Percentiles rank a stretch among this genome's conserved stretches.
These are phyloP conservation scores for Porites cylindrica DNA, from an alignment of 92 coral and sea anemone genomes.

Conservation along the genomic window DNA sequence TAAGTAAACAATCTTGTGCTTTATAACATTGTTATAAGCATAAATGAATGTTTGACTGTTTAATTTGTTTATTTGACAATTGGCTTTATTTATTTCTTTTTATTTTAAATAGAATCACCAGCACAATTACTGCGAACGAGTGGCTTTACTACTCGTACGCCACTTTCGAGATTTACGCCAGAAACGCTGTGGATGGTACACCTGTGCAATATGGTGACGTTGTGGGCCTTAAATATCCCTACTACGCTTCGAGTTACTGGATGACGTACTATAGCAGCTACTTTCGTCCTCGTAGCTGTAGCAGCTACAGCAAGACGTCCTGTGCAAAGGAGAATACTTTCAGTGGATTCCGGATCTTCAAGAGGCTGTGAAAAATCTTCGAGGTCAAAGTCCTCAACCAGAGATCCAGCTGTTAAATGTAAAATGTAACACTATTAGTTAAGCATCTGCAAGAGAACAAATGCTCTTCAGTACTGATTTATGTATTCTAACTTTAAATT, in stretches of 20 bases:
- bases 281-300: constrained; percentile 59
- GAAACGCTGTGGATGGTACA: constrained; percentile 65
- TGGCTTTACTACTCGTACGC: constrained; percentile 39
- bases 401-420: neutral
- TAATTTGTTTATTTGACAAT: no score
- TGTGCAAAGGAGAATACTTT: constrained; percentile 43
- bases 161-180: constrained; percentile 75
- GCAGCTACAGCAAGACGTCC: constrained; percentile 8
- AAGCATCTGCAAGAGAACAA: no score
- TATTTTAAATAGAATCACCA: constrained; percentile 29
- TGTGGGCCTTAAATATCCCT: constrained; percentile 70
- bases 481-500: neutral
- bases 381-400: neutral
- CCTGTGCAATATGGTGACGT: constrained; percentile 77
- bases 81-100: neutral
- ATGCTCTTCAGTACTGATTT: neutral
- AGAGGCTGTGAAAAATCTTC: constrained; percentile 45
- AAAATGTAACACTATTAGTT: neutral
- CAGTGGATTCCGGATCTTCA: constrained; percentile 76
- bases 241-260: constrained; percentile 42
- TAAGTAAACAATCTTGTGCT: neutral
- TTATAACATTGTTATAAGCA: no score
- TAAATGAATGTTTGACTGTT: neutral
- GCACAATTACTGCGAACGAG: constrained; percentile 52
- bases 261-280: constrained; percentile 42